Evolutionary conservation across 2,113 vertebrate genomes (phyloP), one percentile per base, ranked within the genome.

Genomic region (Emberiza fucata): DNA sequence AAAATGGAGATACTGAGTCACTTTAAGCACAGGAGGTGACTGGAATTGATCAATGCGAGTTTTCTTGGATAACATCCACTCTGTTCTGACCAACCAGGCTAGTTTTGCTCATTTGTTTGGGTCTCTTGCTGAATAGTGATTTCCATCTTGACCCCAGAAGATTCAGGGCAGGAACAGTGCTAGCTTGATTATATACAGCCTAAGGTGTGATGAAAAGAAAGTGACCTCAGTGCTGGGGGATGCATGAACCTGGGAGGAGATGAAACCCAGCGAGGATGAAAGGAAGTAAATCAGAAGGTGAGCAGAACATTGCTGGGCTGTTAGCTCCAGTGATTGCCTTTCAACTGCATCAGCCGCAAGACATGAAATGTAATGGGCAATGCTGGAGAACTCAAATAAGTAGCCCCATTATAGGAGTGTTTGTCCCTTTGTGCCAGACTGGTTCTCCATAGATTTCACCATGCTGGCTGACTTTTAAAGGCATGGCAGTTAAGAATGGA

Each of bases 1-100:
- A 96, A 95, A 96, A 96, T 95, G 95, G 96, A 95, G 96, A 84
- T 93, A 88, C 93, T 96, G 94, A 97, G 76, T 97, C 95, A 96
- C 93, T 96, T 96, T 90, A 96, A 88, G 82, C 90, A 95, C 93
- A 93, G 94, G 77, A 94, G 95, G 94, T 94, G 88, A 95, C 95
- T 96, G 93, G 88, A 96, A 93, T 78, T 96, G 94, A 96, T 96
- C 95, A 95, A 72, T 95, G 86, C 1, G 3, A 88, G 72, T 92
- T 93, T 97, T 90, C 92, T 94, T 86, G 88, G 94, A 93, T 79
- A 96, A 93, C 82, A 92, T 96, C 90, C 92, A 93, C 70, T 57
- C 48, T 86, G 37, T 86, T 96, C 94, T 84, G 90, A 92, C 86
- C 24, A 29, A 81, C 63, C 75, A 82, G 66, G 81, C 61, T 90